Evolutionary conservation across 2,888 invertebrate genomes (phyloP).

Genomic region (Synanthedon andrenaeformis): DNA sequence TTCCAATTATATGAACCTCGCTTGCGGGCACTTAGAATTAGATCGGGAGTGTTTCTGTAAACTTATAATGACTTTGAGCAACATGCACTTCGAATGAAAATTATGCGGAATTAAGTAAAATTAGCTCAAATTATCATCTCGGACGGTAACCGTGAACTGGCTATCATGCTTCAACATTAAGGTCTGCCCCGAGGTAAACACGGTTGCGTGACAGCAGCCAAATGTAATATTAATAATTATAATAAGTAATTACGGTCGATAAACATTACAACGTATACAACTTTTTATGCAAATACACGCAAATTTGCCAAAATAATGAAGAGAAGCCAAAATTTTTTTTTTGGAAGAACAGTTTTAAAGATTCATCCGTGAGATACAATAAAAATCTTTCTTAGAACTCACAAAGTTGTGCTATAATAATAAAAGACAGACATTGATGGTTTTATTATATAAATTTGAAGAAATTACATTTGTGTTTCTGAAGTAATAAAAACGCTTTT

Average conservation of each 20-base stretch:
- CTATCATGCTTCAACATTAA: constrained; percentile 39
- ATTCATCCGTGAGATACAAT: background rate
- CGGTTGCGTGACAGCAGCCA: constrained; percentile 50
- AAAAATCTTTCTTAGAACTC: too few species aligned
- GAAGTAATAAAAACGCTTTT: too few species aligned
- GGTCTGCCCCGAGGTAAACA: constrained; percentile 27
- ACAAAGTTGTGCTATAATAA: too few species aligned
- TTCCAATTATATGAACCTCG: constrained; percentile 1
- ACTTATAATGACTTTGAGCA: constrained; percentile 39
- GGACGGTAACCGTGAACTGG: constrained; percentile 40
- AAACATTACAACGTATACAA: constrained; percentile 4
- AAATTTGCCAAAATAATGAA: background rate
- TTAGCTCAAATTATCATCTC: constrained; percentile 61
- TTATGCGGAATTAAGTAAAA: constrained; percentile 59
- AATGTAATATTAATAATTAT: constrained; percentile 52
- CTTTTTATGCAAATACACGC: constrained; percentile 27
- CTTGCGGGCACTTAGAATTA: constrained; percentile 24
- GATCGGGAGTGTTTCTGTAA: constrained; percentile 33
- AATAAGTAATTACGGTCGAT: constrained; percentile 34
- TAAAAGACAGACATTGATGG: too few species aligned
- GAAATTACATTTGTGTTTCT: too few species aligned
- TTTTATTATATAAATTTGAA: too few species aligned
- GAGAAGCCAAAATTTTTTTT: background rate
- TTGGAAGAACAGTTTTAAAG: background rate
- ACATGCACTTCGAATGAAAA: constrained; percentile 56